These are phyloP conservation scores for Chrysolophus pictus DNA, from an alignment of 2,797 vertebrate genomes.

Conservation along the genomic window DNA sequence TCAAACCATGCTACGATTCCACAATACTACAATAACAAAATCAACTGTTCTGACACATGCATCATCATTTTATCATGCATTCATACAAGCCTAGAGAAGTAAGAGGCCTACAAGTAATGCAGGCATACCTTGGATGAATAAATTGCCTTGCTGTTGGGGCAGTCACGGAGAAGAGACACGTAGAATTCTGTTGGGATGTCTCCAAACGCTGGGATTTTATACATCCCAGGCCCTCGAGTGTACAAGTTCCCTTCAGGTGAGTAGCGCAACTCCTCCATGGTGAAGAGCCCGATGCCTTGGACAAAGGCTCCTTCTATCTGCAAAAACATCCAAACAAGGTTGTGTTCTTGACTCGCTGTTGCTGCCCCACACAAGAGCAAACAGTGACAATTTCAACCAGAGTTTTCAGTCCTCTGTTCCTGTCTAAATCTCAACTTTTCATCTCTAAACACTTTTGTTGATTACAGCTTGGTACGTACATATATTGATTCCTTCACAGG, in stretches of 20 bases:
- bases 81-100: neutral
- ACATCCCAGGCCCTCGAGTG: constrained; percentile 91
- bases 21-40: neutral
- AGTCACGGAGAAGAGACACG: constrained; percentile 91
- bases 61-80: neutral
- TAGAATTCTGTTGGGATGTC: constrained; percentile 89
- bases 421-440: neutral
- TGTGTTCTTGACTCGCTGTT: neutral
- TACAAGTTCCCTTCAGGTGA: constrained; percentile 88
- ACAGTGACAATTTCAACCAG: neutral
- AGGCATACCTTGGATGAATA: constrained; percentile 91
- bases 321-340: constrained; percentile 35
- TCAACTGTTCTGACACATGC: neutral
- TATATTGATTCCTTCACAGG: neutral
- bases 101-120: neutral
- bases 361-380: neutral
- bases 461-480: neutral
- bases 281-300: constrained; percentile 95
- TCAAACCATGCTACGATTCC: too few species aligned
- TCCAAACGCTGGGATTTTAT: constrained; percentile 94
- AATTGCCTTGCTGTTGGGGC: constrained; percentile 91
- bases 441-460: neutral
- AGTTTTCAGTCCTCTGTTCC: neutral
- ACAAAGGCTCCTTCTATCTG: constrained; percentile 95
- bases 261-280: constrained; percentile 93